Base-by-base conservation (phyloP, 1,140 invertebrate genomes). In the Mya arenaria region DNA sequence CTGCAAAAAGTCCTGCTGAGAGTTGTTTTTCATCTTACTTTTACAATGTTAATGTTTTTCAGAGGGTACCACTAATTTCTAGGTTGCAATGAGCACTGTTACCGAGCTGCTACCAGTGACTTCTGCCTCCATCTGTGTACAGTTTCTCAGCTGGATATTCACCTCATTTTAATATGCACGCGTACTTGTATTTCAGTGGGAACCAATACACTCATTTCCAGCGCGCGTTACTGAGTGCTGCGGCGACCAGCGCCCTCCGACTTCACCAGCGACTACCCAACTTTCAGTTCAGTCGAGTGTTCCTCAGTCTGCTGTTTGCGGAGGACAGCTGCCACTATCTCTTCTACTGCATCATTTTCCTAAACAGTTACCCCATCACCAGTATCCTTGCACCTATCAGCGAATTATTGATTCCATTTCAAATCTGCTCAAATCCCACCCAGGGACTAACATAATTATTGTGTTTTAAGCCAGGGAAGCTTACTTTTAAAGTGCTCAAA, bases 271-370 rank as follows among this genome's bases (percentile, higher is more conserved):
- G 98, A 79, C 93, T 99, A 65, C 97, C 97, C 25, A 88, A 91
- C 39, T 96, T 98, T 80, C 94, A 96, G 66, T 94, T 99, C 37
- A 96, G 94, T 68, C 93, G 96, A 81, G 95, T 97, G 90, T 99
- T 98, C 92, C 92, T 99, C 37, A 94, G 94, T 15, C 92, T 94
- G 8, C 92, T 99, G 74, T 94, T 99, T 82, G 88, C 95, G 55
- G 98, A 99, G 93, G 98, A 99, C 93, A 98, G 97, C 77, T 98
- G 97, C 86, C 98, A 99, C 92, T 99, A 99, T 91, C 94, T 99
- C 69, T 95, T 99, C 91, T 99, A 97, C 92, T 97, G 97, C 15
- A 92, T 99, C 62, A 97, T 99, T 87, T 99, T 99, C 92, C 94
- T 99, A 83, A 98, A 97, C 92, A 96, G 96, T 41, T 94, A 96